Evolutionary conservation across 2,888 invertebrate genomes (phyloP), one percentile per base, ranked within the genome.

Genomic region (Periphyllus acericola): DNA sequence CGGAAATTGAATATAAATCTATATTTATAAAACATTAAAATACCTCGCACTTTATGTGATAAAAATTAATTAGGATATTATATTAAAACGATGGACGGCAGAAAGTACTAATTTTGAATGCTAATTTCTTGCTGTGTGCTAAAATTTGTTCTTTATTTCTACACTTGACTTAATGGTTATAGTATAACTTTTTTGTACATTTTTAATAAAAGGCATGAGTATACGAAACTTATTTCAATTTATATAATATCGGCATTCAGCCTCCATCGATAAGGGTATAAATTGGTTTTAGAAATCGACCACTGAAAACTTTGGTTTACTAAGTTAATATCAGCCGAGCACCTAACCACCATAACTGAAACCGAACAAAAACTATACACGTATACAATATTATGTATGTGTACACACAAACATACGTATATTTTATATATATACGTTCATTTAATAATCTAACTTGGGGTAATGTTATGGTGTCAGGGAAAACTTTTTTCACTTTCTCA

Each of bases 221-320:
- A 36, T 40, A 40, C n/a, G 14, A 2, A 29, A 75, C 32, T 40
- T 55, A 74, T 82, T 55, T 40, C 40, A 74, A 36, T 68, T 68
- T 60, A 40, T 60, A 40, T 17, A 32, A 46, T 66, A 68, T 78
- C 68, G 68, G 29, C 66, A 32, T 60, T 78, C 68, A 78, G 29
- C 66, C 46, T 60, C 29, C 14, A n/a, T 29, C 71, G 79, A 85
- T 85, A 79, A 85, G 52, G 6, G 55, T 85, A 78, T 76, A 76
- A 84, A 84, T 78, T 68, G 78, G 78, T 8, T 78, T 68, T n/a
- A 52, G 29, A 86, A 72, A 79, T 86, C 34, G 36, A 34, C n/a
- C 71, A 78, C 52, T 79, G 79, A 55, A 86, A 86, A 79, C 86
- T 79, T 79, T 79, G 72, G 71, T 36, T 34, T 55, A 17, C 79